Percentiles rank a stretch among this genome's conserved stretches.
Conservation (phyloP, 2,797 vertebrate genomes). For the Sebastes diaconus region DNA sequence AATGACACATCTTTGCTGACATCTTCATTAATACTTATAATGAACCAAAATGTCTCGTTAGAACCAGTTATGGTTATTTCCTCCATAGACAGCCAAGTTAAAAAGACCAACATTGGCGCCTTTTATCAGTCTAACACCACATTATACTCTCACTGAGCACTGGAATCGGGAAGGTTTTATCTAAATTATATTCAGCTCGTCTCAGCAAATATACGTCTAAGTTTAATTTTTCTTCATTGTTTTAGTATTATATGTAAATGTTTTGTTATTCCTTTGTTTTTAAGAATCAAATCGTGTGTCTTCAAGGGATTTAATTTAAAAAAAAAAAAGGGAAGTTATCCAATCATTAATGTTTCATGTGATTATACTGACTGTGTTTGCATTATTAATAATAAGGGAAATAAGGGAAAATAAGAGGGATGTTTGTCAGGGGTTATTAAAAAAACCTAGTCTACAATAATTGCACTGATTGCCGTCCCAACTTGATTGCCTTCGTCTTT, state of each 20-base stretch:
- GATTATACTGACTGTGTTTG: not conserved
- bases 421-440: slow-evolving; percentile 12
- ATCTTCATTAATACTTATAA: not conserved
- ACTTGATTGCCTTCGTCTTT: not conserved
- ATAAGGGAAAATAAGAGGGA: not conserved
- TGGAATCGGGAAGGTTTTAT: not conserved
- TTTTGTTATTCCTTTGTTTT: not conserved
- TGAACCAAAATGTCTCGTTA: not conserved
- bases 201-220: not conserved
- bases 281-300: not conserved
- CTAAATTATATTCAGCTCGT: not conserved
- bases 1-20: not conserved
- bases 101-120: no score
- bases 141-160: not conserved
- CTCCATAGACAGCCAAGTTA: not conserved
- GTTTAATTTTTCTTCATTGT: not conserved
- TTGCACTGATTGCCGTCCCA: slow-evolving; percentile 28
- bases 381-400: slow-evolving; percentile 10
- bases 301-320: not conserved
- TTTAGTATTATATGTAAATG: not conserved
- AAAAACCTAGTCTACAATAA: not conserved
- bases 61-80: not conserved
- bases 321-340: slow-evolving; percentile 16
- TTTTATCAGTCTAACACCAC: not conserved
- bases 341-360: not conserved